Evolutionary conservation across 2,113 vertebrate genomes (phyloP), one percentile per base, ranked within the genome.

Genomic region (Planiliza haematocheilus): DNA sequence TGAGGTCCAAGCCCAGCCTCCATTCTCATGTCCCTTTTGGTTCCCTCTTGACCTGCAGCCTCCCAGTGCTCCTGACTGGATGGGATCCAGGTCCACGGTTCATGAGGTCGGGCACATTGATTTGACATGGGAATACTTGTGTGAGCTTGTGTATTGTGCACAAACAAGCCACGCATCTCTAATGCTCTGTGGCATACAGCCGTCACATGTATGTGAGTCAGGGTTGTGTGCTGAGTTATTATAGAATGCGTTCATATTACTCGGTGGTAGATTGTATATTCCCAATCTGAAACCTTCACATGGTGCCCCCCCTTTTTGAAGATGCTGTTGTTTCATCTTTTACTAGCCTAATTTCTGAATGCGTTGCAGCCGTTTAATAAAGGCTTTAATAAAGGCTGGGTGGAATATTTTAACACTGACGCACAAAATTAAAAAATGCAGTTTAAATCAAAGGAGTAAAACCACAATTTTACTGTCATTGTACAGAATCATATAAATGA

Each of bases 91-190:
- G 75, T 45, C 59, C 56, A n/a, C 2, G 18, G 83, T 82, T 79
- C 83, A 84, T 14, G 21, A 84, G 82, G 68, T 85, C 56, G 37
- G 46, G 60, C 68, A 69, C 84, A 86, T 73, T 79, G 82, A 86
- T 88, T 89, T 89, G 82, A 91, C 86, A 66, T 18, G 48, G 77
- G 74, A 76, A 66, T 81, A 76, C 1, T 21, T 86, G 61, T 64
- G 69, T 70, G 74, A 81, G 70, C 10, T 74, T 79, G 57, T 86
- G 68, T 80, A n/a, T 84, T 84, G 60, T 70, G 77, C 75, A 30
- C 24, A 76, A 85, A 86, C 72, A 82, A 43, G 51, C 81, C 70
- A 57, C 41, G 14, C 56, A 45, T 79, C 71, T 74, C 45, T 84
- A 79, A 89, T 85, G 61, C 74, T 55, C 51, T 62, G 50, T 80